phyloP scores from a whole-genome alignment of 2,888 invertebrate species.

The Cheilosia vulpina region DNA sequence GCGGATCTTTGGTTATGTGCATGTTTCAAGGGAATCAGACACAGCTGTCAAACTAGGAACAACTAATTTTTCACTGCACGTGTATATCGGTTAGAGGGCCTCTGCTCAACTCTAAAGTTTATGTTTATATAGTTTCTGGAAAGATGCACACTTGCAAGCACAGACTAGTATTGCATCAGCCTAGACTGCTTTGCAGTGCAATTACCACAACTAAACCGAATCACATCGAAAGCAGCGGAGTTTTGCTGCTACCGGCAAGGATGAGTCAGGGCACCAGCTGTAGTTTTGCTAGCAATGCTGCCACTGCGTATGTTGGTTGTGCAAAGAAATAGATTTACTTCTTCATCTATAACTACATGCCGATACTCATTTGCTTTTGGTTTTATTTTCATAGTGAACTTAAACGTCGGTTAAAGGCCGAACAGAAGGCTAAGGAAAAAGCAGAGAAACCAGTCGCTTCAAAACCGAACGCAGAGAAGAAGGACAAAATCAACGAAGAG shows the following conservation, averaged over 20 bases:
- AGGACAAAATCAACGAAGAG: conserved; percentile 86
- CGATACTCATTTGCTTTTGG: not conserved
- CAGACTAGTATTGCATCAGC: conserved; percentile 52
- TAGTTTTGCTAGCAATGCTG: conserved; percentile 49
- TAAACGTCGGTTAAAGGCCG: conserved; percentile 95
- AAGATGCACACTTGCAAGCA: conserved; percentile 51
- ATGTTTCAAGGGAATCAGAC: conserved; percentile 36
- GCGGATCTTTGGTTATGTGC: conserved; percentile 60
- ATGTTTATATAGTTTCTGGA: not conserved
- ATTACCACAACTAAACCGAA: not conserved
- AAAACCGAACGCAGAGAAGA: conserved; percentile 80
- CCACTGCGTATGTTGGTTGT: conserved; percentile 53
- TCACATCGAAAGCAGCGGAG: not conserved
- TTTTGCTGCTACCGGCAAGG: not conserved
- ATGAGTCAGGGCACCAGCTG: conserved; percentile 20
- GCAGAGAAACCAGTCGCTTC: conserved; percentile 87
- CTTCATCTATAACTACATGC: not conserved
- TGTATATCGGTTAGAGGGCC: conserved; percentile 6
- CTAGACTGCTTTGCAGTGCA: conserved; percentile 4
- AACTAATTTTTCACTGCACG: conserved; percentile 46
- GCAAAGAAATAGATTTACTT: not conserved
- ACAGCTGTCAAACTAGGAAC: conserved; percentile 56
- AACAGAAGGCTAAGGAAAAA: conserved; percentile 97
- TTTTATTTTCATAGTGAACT: conserved; percentile 89
- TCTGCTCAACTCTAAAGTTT: not conserved